Base-by-base conservation (phyloP, 2,797 vertebrate genomes). In the Muscicapa striata region DNA sequence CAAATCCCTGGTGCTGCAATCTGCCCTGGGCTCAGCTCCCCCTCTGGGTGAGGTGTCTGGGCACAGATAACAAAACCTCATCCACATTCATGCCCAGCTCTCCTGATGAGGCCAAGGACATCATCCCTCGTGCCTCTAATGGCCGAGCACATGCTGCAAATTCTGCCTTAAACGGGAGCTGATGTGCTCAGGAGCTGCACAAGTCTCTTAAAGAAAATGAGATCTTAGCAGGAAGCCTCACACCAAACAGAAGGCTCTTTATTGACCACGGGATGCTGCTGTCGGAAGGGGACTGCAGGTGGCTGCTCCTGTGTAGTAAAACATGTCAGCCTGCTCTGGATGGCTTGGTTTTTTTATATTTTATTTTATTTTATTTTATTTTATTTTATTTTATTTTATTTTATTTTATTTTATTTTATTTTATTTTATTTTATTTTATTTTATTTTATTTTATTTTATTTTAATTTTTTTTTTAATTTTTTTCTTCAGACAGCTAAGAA, bases 231-330 rank as follows among this genome's bases (percentile, higher is more conserved):
- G 93, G 95, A 79, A 82, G 93, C 14, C 92, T 18, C 8, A 52
- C 72, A 27, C 45, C 86, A 63, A 70, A 64, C 84, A 89, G 88
- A 84, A 95, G 63, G 74, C 77, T 87, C 92, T 88, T 93, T 84
- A 80, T 70, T 88, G 93, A 81, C 94, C 92, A 0, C 3, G 1
- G 27, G 87, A 27, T 90, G 82, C 91, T 91, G 84, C n/a, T 78
- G 82, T 69, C 1, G 0, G 27, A 59, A 66, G 89, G 93, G 7
- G 87, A 17, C 84, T 84, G 94, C 89, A 88, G 95, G 94, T 96
- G 92, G 69, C 79, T 95, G 68, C 9, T 88, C 64, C 73, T 40
- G 36, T 24, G 40, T 26, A 43, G 91, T 64, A 22, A 88, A 78
- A 76, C 77, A 19, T 8, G 64, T 36, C 43, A 77, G 59, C 18